Base-by-base conservation (phyloP, 2,888 invertebrate species). In the Aethes cnicana region DNA sequence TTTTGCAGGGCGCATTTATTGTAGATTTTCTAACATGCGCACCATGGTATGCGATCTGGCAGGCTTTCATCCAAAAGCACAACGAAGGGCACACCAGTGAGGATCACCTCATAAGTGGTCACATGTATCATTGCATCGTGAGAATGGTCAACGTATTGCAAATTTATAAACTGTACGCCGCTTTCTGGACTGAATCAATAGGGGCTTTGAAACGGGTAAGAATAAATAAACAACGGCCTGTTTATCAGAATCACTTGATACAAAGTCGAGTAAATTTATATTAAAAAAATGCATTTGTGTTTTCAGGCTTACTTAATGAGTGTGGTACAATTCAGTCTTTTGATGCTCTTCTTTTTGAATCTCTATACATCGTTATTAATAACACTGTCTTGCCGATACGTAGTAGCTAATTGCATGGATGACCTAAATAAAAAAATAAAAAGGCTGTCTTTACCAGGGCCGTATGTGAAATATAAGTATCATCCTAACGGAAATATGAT, bases 261-360 rank as follows among this genome's bases (percentile, higher is more conserved):
- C 48, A n/a, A n/a, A n/a, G n/a, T n/a, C n/a, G n/a, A n/a, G n/a
- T n/a, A n/a, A n/a, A n/a, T n/a, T n/a, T n/a, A n/a, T 39, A 25
- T 28, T 47, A 23, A 48, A 52, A 59, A 4, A 11, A 23, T 41
- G 1, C 7, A 12, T 37, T 36, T 39, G 56, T 32, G 23, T 39
- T 80, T 83, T 50, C 74, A 91, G 90, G 87, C 86, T n/a, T 86
- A 89, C 53, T 61, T 87, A 9, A 84, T 90, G 79, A 88, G 88
- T 54, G 84, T 90, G 0, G 68, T 90, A 0, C 90, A 91, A 62
- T 91, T 89, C 57, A 60, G 88, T 6, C 73, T 90, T 0, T 59
- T 90, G 6, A 88, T 89, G 1, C 58, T 90, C 7, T 84, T 90
- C 61, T 85, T 87, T 56, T 62, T 90, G 33, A 90, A 90, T 60